Conservation (phyloP, 2,888 invertebrate genomes). For the Agonum fuliginosum region DNA sequence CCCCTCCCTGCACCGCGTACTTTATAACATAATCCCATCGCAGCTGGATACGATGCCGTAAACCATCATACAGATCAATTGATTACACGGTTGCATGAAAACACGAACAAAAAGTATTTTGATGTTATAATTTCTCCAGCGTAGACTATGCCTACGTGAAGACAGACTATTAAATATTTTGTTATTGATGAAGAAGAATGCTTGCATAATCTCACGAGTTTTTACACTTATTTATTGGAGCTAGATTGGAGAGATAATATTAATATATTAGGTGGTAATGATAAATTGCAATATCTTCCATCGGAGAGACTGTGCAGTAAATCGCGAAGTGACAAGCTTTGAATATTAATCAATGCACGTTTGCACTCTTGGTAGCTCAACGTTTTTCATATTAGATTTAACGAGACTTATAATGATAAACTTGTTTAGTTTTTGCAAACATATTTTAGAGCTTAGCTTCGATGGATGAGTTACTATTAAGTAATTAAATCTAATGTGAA, state of each 20-base stretch:
- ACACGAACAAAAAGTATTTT: constrained; percentile 50
- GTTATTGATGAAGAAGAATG: not conserved
- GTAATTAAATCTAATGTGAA: not conserved
- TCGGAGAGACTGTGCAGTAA: not conserved
- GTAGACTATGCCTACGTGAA: not conserved
- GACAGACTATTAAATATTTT: not conserved
- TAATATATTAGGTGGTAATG: constrained; percentile 35
- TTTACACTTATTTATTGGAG: constrained; percentile 11
- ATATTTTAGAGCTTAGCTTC: too few species aligned
- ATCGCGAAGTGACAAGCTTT: not conserved
- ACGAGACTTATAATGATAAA: not conserved
- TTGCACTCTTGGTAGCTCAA: not conserved
- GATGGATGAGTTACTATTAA: not conserved
- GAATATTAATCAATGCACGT: constrained; percentile 16
- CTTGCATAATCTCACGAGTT: constrained; percentile 27
- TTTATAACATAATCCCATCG: constrained; percentile 56
- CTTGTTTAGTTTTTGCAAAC: not conserved
- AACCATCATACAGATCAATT: constrained; percentile 59
- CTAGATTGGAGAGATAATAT: not conserved
- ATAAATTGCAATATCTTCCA: constrained; percentile 13
- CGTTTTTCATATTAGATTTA: not conserved
- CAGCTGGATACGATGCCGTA: constrained; percentile 50
- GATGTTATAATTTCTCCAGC: constrained; percentile 57
- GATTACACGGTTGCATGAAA: constrained; percentile 58
- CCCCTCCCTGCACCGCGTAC: not conserved